These are phyloP conservation scores for Erannis defoliaria DNA, from an alignment of 2,888 invertebrate species.

Conservation along the genomic window DNA sequence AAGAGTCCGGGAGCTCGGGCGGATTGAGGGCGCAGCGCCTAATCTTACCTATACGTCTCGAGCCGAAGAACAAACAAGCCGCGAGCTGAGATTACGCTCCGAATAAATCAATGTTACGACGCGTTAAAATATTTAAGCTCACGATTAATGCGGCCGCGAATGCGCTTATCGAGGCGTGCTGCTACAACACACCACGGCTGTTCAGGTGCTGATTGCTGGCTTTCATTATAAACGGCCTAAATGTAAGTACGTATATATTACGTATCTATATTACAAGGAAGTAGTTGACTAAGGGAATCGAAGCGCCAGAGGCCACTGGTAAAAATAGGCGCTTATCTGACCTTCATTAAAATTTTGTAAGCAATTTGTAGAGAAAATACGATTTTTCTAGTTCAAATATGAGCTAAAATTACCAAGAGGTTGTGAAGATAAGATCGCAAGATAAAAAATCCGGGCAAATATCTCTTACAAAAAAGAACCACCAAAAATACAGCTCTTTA, in stretches of 20 bases:
- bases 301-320: too few relatives aligned
- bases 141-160: slow-evolving; percentile 81
- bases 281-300: too few relatives aligned
- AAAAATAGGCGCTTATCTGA: too few relatives aligned
- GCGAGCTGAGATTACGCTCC: slow-evolving; percentile 81
- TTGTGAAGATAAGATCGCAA: too few relatives aligned
- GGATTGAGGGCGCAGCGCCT: slow-evolving; percentile 69
- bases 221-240: slow-evolving; percentile 18
- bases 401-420: too few relatives aligned
- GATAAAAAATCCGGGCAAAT: too few relatives aligned
- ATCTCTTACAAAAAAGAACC: not conserved
- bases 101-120: slow-evolving; percentile 86
- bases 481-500: not conserved
- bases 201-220: slow-evolving; percentile 38
- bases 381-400: too few relatives aligned
- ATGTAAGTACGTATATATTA: not conserved
- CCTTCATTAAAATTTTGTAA: too few relatives aligned
- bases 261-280: too few relatives aligned
- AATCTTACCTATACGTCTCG: slow-evolving; percentile 83
- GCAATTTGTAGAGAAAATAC: too few relatives aligned
- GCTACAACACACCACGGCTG: slow-evolving; percentile 43
- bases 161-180: slow-evolving; percentile 71
- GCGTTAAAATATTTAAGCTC: slow-evolving; percentile 86
- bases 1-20: slow-evolving; percentile 58
- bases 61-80: slow-evolving; percentile 85